Conservation (phyloP, 2,797 vertebrate species). For the Sebastes diaconus region DNA sequence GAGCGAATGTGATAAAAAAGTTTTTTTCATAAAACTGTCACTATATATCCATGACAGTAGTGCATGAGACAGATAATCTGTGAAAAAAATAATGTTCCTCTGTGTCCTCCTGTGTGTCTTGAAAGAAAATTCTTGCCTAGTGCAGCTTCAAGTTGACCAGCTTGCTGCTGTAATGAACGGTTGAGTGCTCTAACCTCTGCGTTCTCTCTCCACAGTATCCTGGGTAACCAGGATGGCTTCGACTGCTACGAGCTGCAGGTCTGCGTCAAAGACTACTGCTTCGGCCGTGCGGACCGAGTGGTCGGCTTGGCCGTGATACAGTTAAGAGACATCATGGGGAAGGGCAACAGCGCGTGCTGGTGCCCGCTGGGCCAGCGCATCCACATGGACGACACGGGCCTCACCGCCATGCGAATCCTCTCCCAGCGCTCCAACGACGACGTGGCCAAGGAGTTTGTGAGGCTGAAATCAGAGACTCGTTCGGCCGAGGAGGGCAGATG, state of each 20-base stretch:
- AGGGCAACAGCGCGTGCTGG: constrained; percentile 95
- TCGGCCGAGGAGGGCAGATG: constrained; percentile 94
- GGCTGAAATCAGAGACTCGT: constrained; percentile 94
- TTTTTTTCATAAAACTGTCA: too few relatives aligned
- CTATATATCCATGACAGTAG: too few relatives aligned
- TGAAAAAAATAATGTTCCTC: too few relatives aligned
- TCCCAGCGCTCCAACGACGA: constrained; percentile 97
- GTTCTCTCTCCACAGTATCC: constrained; percentile 78
- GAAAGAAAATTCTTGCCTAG: neutral
- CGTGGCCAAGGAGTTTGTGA: constrained; percentile 96
- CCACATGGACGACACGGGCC: constrained; percentile 95
- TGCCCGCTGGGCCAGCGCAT: constrained; percentile 91
- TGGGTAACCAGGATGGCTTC: constrained; percentile 93
- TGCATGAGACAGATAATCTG: too few relatives aligned
- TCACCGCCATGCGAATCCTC: constrained; percentile 94
- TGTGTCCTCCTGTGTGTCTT: neutral
- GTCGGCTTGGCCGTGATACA: constrained; percentile 93
- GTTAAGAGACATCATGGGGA: constrained; percentile 89
- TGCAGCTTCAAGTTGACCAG: neutral
- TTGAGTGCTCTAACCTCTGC: neutral
- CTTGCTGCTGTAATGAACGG: neutral
- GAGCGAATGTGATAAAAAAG: too few relatives aligned
- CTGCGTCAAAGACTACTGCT: constrained; percentile 98
- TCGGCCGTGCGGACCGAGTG: constrained; percentile 93
- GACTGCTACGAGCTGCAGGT: constrained; percentile 96